These are phyloP conservation scores for Alouatta palliata DNA, from an alignment of 2,113 vertebrate genomes.

Conservation along the genomic window DNA sequence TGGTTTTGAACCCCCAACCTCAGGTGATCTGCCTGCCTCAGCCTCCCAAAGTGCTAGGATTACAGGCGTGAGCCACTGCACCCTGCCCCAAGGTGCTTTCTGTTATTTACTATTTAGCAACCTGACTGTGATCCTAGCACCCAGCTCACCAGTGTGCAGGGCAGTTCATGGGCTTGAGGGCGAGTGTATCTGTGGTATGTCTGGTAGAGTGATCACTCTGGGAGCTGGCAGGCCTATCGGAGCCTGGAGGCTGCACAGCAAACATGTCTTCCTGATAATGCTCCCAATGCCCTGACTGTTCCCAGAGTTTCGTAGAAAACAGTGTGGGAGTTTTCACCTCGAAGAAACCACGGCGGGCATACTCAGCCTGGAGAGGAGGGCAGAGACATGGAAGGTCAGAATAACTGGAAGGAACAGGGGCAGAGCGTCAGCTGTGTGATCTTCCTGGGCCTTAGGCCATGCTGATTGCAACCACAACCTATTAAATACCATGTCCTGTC, in stretches of 20 bases:
- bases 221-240: not conserved
- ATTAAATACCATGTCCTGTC: not conserved
- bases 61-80: accelerated
- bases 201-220: not conserved
- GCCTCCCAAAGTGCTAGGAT: no score
- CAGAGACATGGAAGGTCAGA: not conserved
- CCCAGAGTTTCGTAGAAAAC: slow-evolving; percentile 91
- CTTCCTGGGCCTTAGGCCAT: not conserved
- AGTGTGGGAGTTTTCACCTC: slow-evolving; percentile 95
- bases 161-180: slow-evolving; percentile 98
- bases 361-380: slow-evolving; percentile 86
- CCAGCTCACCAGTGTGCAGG: slow-evolving; percentile 93
- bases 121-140: not conserved
- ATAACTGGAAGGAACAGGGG: not conserved
- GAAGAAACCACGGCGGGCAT: slow-evolving; percentile 88
- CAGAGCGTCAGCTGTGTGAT: not conserved
- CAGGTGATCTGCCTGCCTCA: no score
- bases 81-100: not conserved
- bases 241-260: slow-evolving; percentile 84
- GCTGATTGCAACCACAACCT: not conserved
- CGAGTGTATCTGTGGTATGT: slow-evolving; percentile 78
- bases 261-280: slow-evolving; percentile 95
- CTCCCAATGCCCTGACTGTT: slow-evolving; percentile 95
- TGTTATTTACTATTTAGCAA: not conserved
- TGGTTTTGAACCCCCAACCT: no score